phyloP scores from a whole-genome alignment of 2,888 invertebrate genomes.

The Oscheius myriophilus region DNA sequence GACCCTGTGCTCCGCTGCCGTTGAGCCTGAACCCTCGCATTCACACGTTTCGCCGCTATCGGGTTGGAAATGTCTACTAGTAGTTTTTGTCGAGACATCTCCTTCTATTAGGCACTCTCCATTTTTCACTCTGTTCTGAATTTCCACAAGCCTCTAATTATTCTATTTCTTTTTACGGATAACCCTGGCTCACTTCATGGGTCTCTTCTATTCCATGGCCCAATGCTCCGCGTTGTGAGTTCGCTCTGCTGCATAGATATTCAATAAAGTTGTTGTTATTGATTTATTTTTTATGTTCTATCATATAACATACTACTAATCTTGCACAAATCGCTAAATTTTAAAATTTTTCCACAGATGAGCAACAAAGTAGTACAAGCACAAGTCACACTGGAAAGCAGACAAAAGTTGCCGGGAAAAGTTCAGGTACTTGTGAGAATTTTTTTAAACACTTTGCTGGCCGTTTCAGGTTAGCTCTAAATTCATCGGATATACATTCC shows the following conservation, averaged over 20 bases:
- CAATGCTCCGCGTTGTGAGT: background rate
- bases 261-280: constrained; percentile 6
- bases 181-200: too few species aligned
- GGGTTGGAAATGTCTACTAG: background rate
- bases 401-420: constrained; percentile 22
- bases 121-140: background rate
- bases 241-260: constrained; percentile 9
- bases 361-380: background rate
- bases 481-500: too few species aligned
- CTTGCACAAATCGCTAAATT: background rate
- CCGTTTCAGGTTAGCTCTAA: too few species aligned
- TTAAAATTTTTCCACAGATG: constrained; percentile 5
- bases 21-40: too few species aligned
- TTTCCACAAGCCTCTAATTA: background rate
- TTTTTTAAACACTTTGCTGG: background rate
- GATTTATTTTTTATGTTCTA: background rate
- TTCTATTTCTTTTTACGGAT: constrained; percentile 5
- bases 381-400: constrained; percentile 22
- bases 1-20: too few species aligned
- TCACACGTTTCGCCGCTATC: too few species aligned
- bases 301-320: constrained; percentile 11
- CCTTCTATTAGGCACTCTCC: constrained; percentile 9
- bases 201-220: constrained; percentile 7
- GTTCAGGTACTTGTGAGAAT: constrained; percentile 13
- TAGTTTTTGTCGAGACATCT: constrained; percentile 12